Percentiles rank a stretch among this genome's conserved stretches.
Conservation (phyloP, 1,140 invertebrate species). For the Muscidifurax raptorellus region DNA sequence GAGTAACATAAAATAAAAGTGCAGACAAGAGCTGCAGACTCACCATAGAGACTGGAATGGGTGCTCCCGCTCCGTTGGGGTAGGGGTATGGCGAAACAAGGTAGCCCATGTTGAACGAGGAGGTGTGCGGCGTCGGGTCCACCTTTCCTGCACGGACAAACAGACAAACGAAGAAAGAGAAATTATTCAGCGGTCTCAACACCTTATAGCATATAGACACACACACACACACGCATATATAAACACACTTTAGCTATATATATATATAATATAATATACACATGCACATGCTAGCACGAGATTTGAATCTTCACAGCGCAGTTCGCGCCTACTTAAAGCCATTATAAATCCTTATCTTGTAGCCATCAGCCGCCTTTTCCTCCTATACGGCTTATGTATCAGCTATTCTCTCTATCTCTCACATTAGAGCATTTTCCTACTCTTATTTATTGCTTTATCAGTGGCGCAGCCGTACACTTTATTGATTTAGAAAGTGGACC, state of each 20-base stretch:
- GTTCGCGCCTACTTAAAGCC: not conserved
- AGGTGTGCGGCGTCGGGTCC: constrained; percentile 87
- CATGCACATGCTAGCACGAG: constrained; percentile 40
- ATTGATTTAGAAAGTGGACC: constrained; percentile 1
- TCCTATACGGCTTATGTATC: not conserved
- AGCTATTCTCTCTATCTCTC: not conserved
- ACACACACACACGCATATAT: too few relatives aligned
- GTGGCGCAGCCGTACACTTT: not conserved
- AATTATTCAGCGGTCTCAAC: constrained; percentile 27
- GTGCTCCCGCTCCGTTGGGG: constrained; percentile 88
- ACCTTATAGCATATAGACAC: too few relatives aligned
- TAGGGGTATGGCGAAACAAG: constrained; percentile 91
- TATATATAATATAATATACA: not conserved
- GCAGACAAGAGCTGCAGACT: constrained; percentile 72
- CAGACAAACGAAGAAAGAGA: constrained; percentile 57
- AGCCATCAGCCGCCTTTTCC: not conserved
- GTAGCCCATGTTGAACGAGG: constrained; percentile 93
- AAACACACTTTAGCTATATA: too few relatives aligned
- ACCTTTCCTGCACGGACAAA: constrained; percentile 83
- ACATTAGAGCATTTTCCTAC: not conserved
- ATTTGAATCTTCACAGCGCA: constrained; percentile 52
- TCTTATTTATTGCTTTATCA: not conserved
- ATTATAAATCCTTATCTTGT: not conserved
- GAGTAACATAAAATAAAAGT: not conserved
- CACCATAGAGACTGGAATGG: constrained; percentile 91